These are phyloP conservation scores for Myodes glareolus DNA, from an alignment of 2,113 vertebrate genomes.

Conservation along the genomic window DNA sequence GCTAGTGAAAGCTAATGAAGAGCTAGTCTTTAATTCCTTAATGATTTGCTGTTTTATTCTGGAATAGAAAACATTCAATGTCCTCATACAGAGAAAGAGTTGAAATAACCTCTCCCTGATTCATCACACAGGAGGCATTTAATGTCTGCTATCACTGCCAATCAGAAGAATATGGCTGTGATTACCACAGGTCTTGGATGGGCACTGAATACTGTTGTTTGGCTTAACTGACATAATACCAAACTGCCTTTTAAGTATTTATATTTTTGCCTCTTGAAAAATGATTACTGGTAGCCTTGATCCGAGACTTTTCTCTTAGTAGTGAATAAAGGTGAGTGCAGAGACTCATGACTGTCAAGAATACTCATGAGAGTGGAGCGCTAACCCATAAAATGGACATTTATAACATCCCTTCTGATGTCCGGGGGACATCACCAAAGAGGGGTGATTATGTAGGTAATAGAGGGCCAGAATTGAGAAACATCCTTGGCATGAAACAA, in stretches of 20 bases:
- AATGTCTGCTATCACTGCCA: neutral
- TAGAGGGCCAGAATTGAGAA: neutral
- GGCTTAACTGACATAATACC: neutral
- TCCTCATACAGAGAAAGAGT: neutral
- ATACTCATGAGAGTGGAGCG: neutral
- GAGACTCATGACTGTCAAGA: neutral
- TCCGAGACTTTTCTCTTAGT: neutral
- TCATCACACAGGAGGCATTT: neutral
- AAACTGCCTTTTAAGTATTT: neutral
- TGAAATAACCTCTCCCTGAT: neutral
- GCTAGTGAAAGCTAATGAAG: no score
- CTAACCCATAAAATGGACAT: neutral
- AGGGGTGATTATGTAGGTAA: neutral
- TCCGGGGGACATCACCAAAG: neutral
- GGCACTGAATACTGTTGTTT: neutral
- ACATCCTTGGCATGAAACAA: neutral
- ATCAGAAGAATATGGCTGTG: neutral
- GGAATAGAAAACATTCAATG: neutral
- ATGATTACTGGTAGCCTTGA: neutral
- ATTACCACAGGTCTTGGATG: neutral
- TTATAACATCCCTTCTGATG: neutral
- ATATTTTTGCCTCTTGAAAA: neutral
- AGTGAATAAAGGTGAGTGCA: neutral
- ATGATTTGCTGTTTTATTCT: fast-evolving
- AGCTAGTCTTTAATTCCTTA: neutral